Base-by-base conservation (phyloP, 2,113 vertebrate species). In the Scalopus aquaticus region DNA sequence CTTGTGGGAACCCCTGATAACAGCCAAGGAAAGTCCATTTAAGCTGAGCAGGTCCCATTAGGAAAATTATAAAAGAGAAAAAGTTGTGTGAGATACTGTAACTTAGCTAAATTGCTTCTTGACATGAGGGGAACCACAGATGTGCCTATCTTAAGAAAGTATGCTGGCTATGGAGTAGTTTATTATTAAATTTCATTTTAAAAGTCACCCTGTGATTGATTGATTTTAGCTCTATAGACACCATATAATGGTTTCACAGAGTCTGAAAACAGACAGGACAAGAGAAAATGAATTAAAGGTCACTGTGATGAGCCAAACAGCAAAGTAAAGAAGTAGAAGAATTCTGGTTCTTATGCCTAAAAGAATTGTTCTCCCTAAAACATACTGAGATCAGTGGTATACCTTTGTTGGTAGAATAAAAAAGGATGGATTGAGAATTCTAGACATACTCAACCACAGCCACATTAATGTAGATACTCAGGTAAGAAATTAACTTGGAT, bases 171-270 rank as follows among this genome's bases (percentile, higher is more conserved):
- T 94, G 74, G 83, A 90, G 91, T 65, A 94, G 89, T 58, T 65
- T 88, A 93, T 88, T 94, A 96, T 91, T 94, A 91, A 97, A 96
- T 78, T 93, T 93, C 82, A 96, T 97, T 97, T 91, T 76, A 78
- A 91, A 96, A 96, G 78, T 89, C 93, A 96, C 76, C 70, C 56
- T 95, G 67, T 89, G 89, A 94, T 96, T 94, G 96, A 97, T 65
- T 94, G 91, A 91, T 73, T 88, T 93, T 56, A 94, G 42, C 73
- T 95, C 86, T 67, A 82, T 44, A 96, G 91, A 95, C n/a, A 88
- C 83, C 58, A 67, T 26, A 64, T 39, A 95, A 51, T 83, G 62
- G 51, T 82, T 97, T 94, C 88, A 86, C 22, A 91, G 69, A 93
- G 56, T 82, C 89, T 89, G 82, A 89, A 88, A 92, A 28, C 62